phyloP scores from a whole-genome alignment of 2,888 invertebrate genomes.

The Heliconius hortense region DNA sequence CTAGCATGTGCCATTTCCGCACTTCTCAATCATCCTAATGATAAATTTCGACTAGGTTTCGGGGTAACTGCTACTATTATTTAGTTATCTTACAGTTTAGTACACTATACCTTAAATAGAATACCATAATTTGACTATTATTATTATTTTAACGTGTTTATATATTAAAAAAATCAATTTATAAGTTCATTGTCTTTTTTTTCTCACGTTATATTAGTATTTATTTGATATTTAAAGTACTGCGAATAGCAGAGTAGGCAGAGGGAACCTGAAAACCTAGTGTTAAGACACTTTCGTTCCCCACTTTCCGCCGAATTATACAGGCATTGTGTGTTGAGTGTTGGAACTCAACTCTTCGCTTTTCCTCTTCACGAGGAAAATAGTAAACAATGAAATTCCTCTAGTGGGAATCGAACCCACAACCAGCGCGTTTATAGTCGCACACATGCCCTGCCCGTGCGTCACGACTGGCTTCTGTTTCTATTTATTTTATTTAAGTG shows the following conservation, averaged over 20 bases:
- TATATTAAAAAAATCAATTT: slow-evolving; percentile 9
- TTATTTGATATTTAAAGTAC: neutral
- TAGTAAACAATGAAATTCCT: too few species aligned
- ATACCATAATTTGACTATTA: neutral
- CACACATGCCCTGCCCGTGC: too few species aligned
- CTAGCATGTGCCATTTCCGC: slow-evolving; percentile 72
- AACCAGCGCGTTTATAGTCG: too few species aligned
- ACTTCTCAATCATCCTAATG: slow-evolving; percentile 75
- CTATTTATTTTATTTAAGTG: neutral
- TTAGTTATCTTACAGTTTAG: slow-evolving; percentile 35
- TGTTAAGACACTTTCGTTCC: too few species aligned
- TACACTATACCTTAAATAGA: neutral
- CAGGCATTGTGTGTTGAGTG: too few species aligned
- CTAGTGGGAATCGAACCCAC: too few species aligned
- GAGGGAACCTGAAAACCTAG: too few species aligned
- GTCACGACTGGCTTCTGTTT: neutral
- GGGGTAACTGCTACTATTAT: slow-evolving; percentile 68
- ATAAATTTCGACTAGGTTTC: slow-evolving; percentile 75
- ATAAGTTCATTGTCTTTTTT: neutral
- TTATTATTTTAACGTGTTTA: neutral
- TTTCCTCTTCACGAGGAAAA: too few species aligned
- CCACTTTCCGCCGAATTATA: too few species aligned
- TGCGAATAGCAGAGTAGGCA: too few species aligned
- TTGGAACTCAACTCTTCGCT: too few species aligned
- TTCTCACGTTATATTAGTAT: neutral